phyloP scores from a whole-genome alignment of 92 coral and sea anemone species.

The Palythoa heliodiscus region DNA sequence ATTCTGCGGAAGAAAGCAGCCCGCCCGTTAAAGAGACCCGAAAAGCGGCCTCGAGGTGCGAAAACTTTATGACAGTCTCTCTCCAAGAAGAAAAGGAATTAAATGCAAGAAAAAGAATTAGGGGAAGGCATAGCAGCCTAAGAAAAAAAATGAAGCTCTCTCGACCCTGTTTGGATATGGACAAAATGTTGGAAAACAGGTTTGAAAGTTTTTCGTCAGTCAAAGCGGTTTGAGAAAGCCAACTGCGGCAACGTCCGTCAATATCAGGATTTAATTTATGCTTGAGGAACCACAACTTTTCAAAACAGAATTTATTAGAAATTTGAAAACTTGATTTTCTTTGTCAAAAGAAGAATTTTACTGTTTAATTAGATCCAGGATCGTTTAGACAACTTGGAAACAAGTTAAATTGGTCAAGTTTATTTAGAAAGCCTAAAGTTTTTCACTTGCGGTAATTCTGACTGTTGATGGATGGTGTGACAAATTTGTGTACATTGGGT shows the following conservation, averaged over 20 bases:
- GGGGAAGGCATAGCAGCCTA: slow-evolving; percentile 3
- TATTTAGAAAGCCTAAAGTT: slow-evolving; percentile 10
- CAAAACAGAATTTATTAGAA: background rate
- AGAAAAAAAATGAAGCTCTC: slow-evolving; percentile 33
- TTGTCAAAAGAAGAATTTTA: background rate
- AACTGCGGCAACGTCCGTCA: background rate
- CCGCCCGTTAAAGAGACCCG: background rate
- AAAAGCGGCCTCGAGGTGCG: background rate
- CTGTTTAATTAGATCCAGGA: background rate
- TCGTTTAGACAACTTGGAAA: background rate
- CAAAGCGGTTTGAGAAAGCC: slow-evolving; percentile 32
- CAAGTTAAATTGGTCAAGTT: background rate
- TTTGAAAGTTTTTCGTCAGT: slow-evolving; percentile 12
- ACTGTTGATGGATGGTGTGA: slow-evolving; percentile 26
- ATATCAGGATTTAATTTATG: slow-evolving; percentile 2
- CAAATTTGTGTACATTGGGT: slow-evolving; percentile 31
- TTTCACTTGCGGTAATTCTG: background rate
- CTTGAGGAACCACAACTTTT: background rate
- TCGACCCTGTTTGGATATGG: slow-evolving; percentile 39
- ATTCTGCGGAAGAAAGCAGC: background rate
- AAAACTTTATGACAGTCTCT: slow-evolving; percentile 28
- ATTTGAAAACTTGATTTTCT: background rate
- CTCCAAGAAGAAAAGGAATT: slow-evolving; percentile 36
- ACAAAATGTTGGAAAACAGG: slow-evolving; percentile 41
- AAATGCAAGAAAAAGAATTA: slow-evolving; percentile 21